Evolutionary conservation across 2,888 invertebrate species (phyloP).

Genomic region (Lagria hirta): DNA sequence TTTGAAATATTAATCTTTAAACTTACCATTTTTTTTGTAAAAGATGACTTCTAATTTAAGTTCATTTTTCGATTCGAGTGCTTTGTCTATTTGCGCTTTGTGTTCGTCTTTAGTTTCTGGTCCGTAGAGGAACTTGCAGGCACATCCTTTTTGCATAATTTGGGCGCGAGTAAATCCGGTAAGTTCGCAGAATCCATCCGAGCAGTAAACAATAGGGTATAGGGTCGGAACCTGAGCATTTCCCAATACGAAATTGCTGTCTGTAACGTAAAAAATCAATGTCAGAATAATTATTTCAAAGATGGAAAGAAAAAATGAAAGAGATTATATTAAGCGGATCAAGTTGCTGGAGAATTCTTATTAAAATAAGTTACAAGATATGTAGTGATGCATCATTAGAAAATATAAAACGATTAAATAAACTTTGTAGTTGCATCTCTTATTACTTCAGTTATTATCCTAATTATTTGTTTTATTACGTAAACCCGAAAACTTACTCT

Average conservation of each 20-base stretch:
- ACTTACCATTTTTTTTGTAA: constrained; percentile 91
- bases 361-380: too few species aligned
- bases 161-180: constrained; percentile 91
- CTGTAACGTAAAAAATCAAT: constrained; percentile 65
- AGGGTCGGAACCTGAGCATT: constrained; percentile 87
- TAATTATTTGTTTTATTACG: too few species aligned
- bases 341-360: too few species aligned
- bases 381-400: too few species aligned
- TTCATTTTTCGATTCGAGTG: constrained; percentile 87
- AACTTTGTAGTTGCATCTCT: too few species aligned
- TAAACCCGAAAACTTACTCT: too few species aligned
- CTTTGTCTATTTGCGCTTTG: constrained; percentile 84
- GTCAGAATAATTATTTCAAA: too few species aligned
- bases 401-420: too few species aligned
- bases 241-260: constrained; percentile 94
- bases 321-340: too few species aligned
- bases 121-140: constrained; percentile 92
- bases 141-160: constrained; percentile 96
- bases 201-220: constrained; percentile 95
- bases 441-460: too few species aligned
- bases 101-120: constrained; percentile 88
- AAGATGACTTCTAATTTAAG: constrained; percentile 92
- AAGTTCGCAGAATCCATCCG: constrained; percentile 95
- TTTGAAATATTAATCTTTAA: neutral
- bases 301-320: too few species aligned